Conservation (phyloP, 2,888 invertebrate genomes). For the Heteromyza rotundicornis region DNA sequence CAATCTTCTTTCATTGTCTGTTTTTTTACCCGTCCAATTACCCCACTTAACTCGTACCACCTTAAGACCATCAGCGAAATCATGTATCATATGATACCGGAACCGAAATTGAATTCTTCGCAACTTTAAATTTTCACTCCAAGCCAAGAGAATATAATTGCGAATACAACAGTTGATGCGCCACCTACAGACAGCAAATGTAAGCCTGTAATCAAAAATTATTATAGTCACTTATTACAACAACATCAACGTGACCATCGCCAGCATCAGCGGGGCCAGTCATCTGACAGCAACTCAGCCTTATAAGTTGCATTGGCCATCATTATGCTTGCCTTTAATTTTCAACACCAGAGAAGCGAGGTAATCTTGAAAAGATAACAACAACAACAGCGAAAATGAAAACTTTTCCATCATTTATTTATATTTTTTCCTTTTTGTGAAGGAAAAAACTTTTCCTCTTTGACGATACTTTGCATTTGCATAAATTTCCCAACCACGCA, state of each 20-base stretch:
- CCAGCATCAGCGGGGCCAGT: conserved; percentile 8
- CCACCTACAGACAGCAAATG: too few relatives aligned
- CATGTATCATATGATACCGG: too few relatives aligned
- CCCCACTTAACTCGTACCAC: too few relatives aligned
- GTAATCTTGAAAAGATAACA: conserved; percentile 34
- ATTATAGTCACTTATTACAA: conserved; percentile 11
- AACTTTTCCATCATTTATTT: conserved; percentile 36
- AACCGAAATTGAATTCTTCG: too few relatives aligned
- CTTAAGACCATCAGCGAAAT: too few relatives aligned
- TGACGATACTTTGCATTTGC: conserved; percentile 40
- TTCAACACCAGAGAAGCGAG: conserved; percentile 33
- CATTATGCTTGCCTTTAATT: conserved; percentile 40
- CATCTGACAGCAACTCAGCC: too few relatives aligned
- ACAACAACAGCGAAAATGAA: conserved; percentile 13
- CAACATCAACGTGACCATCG: conserved; percentile 10
- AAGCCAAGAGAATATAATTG: background rate
- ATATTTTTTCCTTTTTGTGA: conserved; percentile 10
- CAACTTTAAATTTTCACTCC: too few relatives aligned
- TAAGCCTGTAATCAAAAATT: conserved; percentile 12
- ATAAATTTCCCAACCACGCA: conserved; percentile 35
- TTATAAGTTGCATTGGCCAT: too few relatives aligned
- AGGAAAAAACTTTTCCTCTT: conserved; percentile 14
- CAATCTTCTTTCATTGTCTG: too few relatives aligned
- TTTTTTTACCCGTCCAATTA: too few relatives aligned
- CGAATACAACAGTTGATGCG: too few relatives aligned